Conservation (phyloP, 2,113 vertebrate genomes). For the Aythya baeri region DNA sequence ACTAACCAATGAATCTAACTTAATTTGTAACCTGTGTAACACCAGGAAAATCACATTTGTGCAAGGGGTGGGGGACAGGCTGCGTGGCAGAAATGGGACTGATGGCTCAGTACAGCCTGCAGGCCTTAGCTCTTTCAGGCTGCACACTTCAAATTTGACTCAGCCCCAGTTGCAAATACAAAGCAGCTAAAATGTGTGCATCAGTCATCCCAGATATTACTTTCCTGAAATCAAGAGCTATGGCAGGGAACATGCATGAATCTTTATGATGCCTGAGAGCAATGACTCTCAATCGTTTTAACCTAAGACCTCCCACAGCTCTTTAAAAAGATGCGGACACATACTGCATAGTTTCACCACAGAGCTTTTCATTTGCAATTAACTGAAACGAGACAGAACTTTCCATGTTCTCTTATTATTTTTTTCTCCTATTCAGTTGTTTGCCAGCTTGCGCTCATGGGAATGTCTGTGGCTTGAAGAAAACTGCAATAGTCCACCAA, state of each 20-base stretch:
- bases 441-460: background rate
- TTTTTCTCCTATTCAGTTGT: background rate
- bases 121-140: background rate
- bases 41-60: conserved; percentile 73
- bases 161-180: background rate
- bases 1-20: conserved; percentile 57
- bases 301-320: background rate
- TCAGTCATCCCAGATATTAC: background rate
- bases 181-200: background rate
- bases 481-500: background rate
- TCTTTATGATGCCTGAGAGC: background rate
- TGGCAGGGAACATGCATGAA: background rate
- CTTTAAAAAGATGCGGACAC: background rate
- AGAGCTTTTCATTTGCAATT: background rate
- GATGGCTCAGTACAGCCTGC: conserved; percentile 30
- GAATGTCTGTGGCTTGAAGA: background rate
- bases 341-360: background rate
- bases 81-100: conserved; percentile 32
- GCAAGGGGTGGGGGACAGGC: background rate
- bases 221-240: background rate
- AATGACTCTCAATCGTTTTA: background rate
- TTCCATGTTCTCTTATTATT: background rate
- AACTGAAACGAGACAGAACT: background rate
- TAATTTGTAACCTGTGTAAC: conserved; percentile 63
- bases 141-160: background rate